Percentiles rank a stretch among this genome's conserved stretches.
Conservation (phyloP, 2,888 invertebrate genomes). For the Drosophila nigricruria region DNA sequence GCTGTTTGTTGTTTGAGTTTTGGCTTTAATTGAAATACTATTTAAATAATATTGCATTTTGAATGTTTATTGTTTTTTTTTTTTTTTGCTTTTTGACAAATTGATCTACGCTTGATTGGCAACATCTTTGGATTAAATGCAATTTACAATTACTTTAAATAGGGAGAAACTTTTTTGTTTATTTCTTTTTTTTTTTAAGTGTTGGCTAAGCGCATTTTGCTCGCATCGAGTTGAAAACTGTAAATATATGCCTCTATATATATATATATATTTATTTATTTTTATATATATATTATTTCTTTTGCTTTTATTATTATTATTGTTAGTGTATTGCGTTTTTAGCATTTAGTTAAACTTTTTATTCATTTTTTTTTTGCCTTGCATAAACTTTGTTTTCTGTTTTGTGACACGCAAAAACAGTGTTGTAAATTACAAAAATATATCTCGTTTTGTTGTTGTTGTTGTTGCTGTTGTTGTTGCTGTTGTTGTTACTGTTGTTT, state of each 20-base stretch:
- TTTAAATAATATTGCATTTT: constrained; percentile 43
- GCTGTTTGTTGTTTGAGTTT: constrained; percentile 35
- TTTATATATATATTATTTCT: background rate
- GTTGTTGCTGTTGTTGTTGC: constrained; percentile 19
- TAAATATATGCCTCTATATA: constrained; percentile 55
- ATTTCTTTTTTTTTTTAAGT: constrained; percentile 11
- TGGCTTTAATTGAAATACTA: constrained; percentile 36
- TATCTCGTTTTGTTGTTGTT: constrained; percentile 55
- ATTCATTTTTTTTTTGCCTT: constrained; percentile 53
- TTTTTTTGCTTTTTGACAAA: constrained; percentile 18
- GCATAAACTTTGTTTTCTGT: constrained; percentile 51
- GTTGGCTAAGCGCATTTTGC: constrained; percentile 54
- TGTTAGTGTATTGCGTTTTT: constrained; percentile 64
- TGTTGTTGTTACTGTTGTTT: constrained; percentile 29
- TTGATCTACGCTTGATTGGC: constrained; percentile 59
- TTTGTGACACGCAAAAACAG: constrained; percentile 77
- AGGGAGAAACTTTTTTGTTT: background rate
- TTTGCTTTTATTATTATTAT: constrained; percentile 31
- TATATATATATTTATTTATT: constrained; percentile 31
- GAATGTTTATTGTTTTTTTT: constrained; percentile 1
- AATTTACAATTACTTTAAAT: constrained; percentile 56
- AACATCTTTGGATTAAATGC: constrained; percentile 77
- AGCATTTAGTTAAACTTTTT: constrained; percentile 53
- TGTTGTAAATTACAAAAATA: constrained; percentile 76
- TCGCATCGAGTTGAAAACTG: constrained; percentile 48